These are phyloP conservation scores for Pogonomyrmex barbatus DNA, from an alignment of 1,140 invertebrate species.

Conservation along the genomic window DNA sequence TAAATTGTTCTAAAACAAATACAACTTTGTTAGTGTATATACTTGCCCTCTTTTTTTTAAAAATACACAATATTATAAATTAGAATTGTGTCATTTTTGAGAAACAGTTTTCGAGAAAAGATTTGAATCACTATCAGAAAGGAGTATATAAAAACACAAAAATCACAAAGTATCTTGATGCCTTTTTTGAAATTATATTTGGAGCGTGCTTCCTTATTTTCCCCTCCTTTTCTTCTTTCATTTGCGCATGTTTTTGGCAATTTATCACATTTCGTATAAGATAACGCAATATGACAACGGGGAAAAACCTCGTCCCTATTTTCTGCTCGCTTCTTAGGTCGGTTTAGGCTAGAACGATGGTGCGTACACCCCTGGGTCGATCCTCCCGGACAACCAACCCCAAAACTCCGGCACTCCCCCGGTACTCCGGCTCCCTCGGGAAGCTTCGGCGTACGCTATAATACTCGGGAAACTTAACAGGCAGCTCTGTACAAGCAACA, in stretches of 20 bases:
- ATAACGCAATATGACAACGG: neutral
- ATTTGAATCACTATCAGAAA: neutral
- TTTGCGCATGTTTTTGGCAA: constrained; percentile 60
- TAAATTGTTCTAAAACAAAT: neutral
- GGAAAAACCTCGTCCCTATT: neutral
- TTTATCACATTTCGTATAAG: constrained; percentile 55
- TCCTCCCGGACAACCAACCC: constrained; percentile 68
- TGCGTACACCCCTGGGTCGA: constrained; percentile 64
- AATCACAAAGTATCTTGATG: neutral
- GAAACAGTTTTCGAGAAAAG: neutral
- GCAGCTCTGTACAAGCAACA: constrained; percentile 65
- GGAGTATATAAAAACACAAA: neutral
- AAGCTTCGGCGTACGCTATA: constrained; percentile 68
- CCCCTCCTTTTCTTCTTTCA: neutral
- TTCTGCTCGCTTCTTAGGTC: constrained; percentile 7
- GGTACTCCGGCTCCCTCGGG: too few species aligned
- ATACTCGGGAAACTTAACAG: constrained; percentile 74
- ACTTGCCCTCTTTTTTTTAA: neutral
- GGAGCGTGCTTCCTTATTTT: neutral
- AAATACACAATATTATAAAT: neutral
- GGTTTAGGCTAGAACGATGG: constrained; percentile 67
- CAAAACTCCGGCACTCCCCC: constrained; percentile 63
- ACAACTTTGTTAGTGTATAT: neutral
- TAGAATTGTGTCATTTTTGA: neutral
- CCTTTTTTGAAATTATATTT: constrained; percentile 40